phyloP scores from a whole-genome alignment of 2,888 invertebrate genomes.

The Tortricodes alternella region DNA sequence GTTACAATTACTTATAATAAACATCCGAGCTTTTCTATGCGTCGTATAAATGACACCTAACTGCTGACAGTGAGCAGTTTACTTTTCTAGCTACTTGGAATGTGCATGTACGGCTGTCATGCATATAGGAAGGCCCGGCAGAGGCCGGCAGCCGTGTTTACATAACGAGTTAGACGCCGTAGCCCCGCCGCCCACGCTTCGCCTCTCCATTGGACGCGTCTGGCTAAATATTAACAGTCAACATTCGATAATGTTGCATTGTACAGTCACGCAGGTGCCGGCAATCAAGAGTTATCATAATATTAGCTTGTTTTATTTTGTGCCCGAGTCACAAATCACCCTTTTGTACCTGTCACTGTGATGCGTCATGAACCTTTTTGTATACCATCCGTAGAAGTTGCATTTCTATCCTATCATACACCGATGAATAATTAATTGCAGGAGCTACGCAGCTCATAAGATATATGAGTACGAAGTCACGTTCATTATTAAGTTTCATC shows the following conservation, averaged over 20 bases:
- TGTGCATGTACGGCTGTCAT: constrained; percentile 55
- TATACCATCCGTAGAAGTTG: too few species aligned
- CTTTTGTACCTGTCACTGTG: constrained; percentile 22
- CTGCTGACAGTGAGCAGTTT: constrained; percentile 45
- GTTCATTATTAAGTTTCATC: background rate
- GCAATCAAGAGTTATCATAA: constrained; percentile 40
- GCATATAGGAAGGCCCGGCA: constrained; percentile 52
- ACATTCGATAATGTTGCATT: constrained; percentile 64
- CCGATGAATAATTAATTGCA: too few species aligned
- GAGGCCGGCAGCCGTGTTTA: constrained; percentile 76
- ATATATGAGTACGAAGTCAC: background rate
- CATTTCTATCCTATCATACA: too few species aligned
- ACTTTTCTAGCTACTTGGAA: constrained; percentile 60
- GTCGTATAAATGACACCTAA: constrained; percentile 56
- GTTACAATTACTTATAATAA: constrained; percentile 21
- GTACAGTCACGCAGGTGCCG: constrained; percentile 61
- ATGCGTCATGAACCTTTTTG: too few species aligned
- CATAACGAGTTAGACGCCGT: constrained; percentile 73
- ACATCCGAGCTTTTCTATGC: constrained; percentile 41
- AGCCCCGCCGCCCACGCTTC: constrained; percentile 61
- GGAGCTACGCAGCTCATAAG: background rate
- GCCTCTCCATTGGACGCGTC: constrained; percentile 54
- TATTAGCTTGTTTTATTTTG: constrained; percentile 25
- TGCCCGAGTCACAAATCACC: constrained; percentile 18
- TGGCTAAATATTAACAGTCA: constrained; percentile 60